These are phyloP conservation scores for Stegodyphus dumicola DNA, from an alignment of 1,140 invertebrate species.

Conservation along the genomic window DNA sequence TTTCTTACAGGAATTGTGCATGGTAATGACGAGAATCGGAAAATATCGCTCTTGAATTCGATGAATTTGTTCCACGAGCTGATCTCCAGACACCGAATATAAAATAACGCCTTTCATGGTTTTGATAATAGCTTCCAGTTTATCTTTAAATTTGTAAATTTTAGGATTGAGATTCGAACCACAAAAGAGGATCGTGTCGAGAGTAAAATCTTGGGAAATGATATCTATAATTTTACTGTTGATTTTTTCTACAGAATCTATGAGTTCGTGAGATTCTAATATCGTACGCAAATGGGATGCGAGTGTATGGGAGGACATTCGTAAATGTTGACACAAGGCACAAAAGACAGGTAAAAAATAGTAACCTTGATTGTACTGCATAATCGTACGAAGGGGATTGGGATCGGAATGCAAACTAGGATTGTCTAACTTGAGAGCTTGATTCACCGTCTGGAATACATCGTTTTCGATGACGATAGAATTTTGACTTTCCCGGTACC, in stretches of 20 bases:
- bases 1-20: background rate
- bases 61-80: background rate
- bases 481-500: background rate
- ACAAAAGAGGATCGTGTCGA: constrained; percentile 5
- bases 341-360: constrained; percentile 49
- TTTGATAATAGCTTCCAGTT: constrained; percentile 1
- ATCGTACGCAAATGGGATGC: background rate
- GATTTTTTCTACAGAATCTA: background rate
- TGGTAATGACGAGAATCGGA: background rate
- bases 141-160: background rate
- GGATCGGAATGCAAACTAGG: background rate
- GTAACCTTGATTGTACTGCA: constrained; percentile 21
- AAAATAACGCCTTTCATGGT: constrained; percentile 7
- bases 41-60: constrained; percentile 27
- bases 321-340: background rate
- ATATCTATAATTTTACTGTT: background rate
- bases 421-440: background rate
- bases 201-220: background rate
- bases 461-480: background rate
- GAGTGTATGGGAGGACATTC: background rate
- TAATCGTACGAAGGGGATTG: constrained; percentile 20
- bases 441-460: background rate
- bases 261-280: background rate
- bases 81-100: background rate
- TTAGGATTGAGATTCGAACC: background rate